Percentiles rank a stretch among this genome's conserved stretches.
Evolutionary conservation across 2,113 vertebrate genomes (phyloP).

Genomic region (Oryzias curvinotus): DNA sequence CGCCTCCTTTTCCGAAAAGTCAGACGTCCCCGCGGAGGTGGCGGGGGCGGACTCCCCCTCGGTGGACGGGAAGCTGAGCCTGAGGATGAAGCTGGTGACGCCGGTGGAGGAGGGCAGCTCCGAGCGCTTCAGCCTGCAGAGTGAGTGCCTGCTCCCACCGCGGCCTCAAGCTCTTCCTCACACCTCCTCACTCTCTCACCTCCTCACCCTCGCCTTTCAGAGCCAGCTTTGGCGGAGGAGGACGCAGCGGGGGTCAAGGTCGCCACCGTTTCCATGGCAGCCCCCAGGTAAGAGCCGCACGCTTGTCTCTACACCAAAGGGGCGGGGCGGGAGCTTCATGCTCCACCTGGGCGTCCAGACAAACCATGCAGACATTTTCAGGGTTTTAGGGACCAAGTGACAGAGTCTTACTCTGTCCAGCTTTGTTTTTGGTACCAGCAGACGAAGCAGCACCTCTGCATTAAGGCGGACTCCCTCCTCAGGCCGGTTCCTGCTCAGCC

Average conservation of each 20-base stretch:
- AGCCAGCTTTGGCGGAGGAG: conserved; percentile 78
- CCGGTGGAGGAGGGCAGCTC: conserved; percentile 86
- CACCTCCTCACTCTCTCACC: not conserved
- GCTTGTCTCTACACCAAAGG: conserved; percentile 54
- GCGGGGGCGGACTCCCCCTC: conserved; percentile 77
- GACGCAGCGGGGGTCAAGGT: conserved; percentile 76
- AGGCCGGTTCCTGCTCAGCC: no score
- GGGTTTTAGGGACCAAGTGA: not conserved
- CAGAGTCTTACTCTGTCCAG: not conserved
- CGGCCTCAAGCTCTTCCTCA: not conserved
- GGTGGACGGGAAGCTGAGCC: conserved; percentile 81
- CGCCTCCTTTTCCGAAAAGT: conserved; percentile 79
- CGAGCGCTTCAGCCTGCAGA: conserved; percentile 90
- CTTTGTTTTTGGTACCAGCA: no score
- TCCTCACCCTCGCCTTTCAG: conserved; percentile 64
- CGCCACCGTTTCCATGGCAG: conserved; percentile 72
- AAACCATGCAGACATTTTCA: not conserved
- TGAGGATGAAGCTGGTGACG: conserved; percentile 90
- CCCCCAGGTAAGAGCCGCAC: conserved; percentile 83
- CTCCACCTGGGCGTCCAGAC: no score
- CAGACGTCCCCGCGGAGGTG: conserved; percentile 77
- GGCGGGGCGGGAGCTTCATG: not conserved
- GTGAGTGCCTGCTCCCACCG: conserved; percentile 75
- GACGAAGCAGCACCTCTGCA: no score
- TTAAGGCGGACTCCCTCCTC: no score